Evolutionary conservation across 2,888 invertebrate species (phyloP).

Genomic region (Blastobasis lacticolella): DNA sequence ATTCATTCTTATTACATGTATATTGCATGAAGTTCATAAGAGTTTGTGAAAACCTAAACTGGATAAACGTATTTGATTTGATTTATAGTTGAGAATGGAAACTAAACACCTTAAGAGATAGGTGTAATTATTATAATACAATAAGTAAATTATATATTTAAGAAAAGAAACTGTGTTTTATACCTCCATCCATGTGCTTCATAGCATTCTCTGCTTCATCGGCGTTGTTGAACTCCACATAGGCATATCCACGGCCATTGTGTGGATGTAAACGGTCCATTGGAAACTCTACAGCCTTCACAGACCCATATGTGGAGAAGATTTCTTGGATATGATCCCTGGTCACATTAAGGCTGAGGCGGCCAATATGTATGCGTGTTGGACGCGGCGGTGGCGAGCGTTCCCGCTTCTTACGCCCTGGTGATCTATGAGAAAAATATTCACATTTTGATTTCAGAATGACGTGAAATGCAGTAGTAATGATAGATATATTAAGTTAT

Average conservation of each 20-base stretch:
- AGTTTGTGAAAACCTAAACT: no score
- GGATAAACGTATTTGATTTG: no score
- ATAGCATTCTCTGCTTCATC: conserved; percentile 99
- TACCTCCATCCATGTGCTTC: conserved; percentile 99
- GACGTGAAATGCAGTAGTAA: not conserved
- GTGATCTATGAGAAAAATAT: conserved; percentile 56
- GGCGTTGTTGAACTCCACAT: conserved; percentile 93
- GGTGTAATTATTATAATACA: no score
- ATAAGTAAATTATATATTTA: no score
- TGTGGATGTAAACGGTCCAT: conserved; percentile 90
- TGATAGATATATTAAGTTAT: not conserved
- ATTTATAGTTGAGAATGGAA: no score
- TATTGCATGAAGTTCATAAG: no score
- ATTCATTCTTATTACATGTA: no score
- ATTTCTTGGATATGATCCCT: conserved; percentile 93
- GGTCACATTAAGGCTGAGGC: conserved; percentile 92
- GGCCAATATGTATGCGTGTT: conserved; percentile 94
- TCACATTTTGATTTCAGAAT: not conserved
- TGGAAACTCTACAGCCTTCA: conserved; percentile 93
- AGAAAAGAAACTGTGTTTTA: conserved; percentile 1
- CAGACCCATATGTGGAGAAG: conserved; percentile 89
- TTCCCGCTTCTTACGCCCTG: conserved; percentile 80
- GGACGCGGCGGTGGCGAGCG: conserved; percentile 93
- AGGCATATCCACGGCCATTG: conserved; percentile 94
- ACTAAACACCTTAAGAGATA: no score